Percentiles rank a stretch among this genome's conserved stretches.
Evolutionary conservation across 1,140 invertebrate species (phyloP).

Genomic region (Sitobion miscanthi): DNA sequence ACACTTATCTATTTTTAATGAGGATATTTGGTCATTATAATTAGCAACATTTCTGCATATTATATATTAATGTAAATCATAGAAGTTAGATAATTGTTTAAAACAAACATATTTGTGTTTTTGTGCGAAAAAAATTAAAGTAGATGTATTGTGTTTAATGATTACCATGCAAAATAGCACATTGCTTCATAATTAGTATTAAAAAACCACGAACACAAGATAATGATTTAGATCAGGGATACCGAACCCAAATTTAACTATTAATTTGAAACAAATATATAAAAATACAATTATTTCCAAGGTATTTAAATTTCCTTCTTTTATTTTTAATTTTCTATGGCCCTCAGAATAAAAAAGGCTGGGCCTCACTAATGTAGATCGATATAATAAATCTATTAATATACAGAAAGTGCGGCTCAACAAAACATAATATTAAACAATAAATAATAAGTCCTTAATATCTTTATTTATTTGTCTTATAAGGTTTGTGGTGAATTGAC

Average conservation of each 20-base stretch:
- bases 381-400: not conserved
- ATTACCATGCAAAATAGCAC: not conserved
- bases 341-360: not conserved
- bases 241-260: not conserved
- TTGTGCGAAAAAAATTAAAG: not conserved
- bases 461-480: not conserved
- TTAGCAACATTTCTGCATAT: not conserved
- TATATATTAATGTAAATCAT: not conserved
- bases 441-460: not conserved
- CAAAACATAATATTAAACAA: not conserved
- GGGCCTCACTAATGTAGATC: not conserved
- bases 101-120: not conserved
- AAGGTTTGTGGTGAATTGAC: conserved; percentile 35
- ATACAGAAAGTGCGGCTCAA: not conserved
- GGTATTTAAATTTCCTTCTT: no score
- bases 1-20: not conserved
- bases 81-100: not conserved
- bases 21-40: not conserved
- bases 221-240: not conserved
- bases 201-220: not conserved
- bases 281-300: no score
- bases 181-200: not conserved
- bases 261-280: not conserved
- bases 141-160: not conserved
- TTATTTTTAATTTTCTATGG: not conserved